These are phyloP conservation scores for human DNA, from an alignment of 2,113 vertebrate species.

Conservation along the genomic window DNA sequence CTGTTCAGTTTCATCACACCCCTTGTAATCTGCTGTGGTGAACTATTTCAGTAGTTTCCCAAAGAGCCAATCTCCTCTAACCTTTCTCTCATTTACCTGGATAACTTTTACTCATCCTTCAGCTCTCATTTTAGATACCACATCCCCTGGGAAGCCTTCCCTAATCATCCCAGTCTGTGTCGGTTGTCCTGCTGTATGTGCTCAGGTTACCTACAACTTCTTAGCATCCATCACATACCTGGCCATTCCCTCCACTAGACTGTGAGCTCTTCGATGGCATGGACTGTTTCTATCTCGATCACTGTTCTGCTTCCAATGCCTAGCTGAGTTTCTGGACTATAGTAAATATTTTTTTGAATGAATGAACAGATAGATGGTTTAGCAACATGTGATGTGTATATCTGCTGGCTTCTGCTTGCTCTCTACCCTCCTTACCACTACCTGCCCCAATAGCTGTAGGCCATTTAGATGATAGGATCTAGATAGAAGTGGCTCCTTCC, in stretches of 20 bases:
- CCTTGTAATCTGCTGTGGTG: background rate
- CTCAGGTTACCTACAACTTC: background rate
- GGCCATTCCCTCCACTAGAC: background rate
- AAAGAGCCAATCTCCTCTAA: background rate
- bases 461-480: background rate
- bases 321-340: background rate
- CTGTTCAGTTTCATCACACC: background rate
- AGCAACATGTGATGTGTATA: background rate
- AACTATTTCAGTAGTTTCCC: conserved; percentile 2
- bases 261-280: background rate
- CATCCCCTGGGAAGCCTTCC: background rate
- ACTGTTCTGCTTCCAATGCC: background rate
- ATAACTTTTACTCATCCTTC: background rate
- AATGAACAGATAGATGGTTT: background rate
- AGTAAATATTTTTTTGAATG: background rate
- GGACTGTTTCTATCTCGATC: background rate
- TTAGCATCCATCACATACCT: background rate
- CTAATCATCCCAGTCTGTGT: background rate
- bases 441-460: background rate
- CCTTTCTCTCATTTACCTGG: background rate
- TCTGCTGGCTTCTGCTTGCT: background rate
- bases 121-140: background rate
- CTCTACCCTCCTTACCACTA: background rate
- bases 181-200: background rate
- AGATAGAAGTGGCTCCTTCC: background rate